These are phyloP conservation scores for Hyposoter dolosus DNA, from an alignment of 2,888 invertebrate species.

Conservation along the genomic window DNA sequence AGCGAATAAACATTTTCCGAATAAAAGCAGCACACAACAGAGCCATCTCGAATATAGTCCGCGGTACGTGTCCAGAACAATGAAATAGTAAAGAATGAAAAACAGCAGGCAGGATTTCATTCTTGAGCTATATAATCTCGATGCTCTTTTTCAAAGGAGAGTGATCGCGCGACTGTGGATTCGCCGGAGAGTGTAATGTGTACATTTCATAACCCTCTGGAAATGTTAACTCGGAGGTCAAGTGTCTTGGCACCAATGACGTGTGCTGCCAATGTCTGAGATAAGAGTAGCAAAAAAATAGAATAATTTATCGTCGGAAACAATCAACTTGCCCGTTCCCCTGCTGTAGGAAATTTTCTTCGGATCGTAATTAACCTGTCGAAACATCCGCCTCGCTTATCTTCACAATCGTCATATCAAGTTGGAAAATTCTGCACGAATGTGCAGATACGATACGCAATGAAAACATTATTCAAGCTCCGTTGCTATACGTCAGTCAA, in stretches of 20 bases:
- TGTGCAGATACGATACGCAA: neutral
- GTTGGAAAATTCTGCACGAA: conserved; percentile 3
- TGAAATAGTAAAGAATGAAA: neutral
- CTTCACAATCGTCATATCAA: neutral
- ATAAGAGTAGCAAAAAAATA: neutral
- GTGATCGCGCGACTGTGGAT: neutral
- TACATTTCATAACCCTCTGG: neutral
- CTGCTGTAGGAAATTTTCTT: neutral
- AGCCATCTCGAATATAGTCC: neutral
- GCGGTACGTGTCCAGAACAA: neutral
- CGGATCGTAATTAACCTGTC: neutral
- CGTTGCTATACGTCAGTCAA: neutral
- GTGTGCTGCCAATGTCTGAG: neutral
- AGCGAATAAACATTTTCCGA: conserved; percentile 20
- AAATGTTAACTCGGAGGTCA: conserved; percentile 22
- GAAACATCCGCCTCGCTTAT: neutral
- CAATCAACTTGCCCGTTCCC: neutral
- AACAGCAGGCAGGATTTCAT: conserved; percentile 12
- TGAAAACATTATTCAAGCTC: conserved; percentile 18
- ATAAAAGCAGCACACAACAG: neutral
- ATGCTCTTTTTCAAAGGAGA: conserved; percentile 30
- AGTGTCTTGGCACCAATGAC: neutral
- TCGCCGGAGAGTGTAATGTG: neutral
- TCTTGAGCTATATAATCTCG: neutral
- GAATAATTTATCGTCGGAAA: neutral